phyloP scores from a whole-genome alignment of 1,140 invertebrate genomes.

The Meloidogyne exigua region DNA sequence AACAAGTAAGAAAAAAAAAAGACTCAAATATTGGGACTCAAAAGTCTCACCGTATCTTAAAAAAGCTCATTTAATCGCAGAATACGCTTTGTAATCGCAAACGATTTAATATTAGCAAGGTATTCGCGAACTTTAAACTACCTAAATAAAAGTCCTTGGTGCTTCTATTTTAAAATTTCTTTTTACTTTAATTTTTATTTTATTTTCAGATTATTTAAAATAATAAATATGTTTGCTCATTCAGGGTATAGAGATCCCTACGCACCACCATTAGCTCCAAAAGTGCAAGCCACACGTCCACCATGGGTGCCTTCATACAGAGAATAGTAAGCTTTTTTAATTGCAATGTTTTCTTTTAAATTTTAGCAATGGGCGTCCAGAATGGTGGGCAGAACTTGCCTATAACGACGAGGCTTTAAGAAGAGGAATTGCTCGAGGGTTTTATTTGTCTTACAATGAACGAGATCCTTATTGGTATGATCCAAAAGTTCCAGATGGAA shows the following conservation, averaged over 20 bases:
- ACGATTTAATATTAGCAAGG: too few species aligned
- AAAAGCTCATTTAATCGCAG: too few species aligned
- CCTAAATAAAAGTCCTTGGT: too few species aligned
- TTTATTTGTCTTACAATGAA: neutral
- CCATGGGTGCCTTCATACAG: constrained; percentile 14
- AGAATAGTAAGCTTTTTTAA: constrained; percentile 48
- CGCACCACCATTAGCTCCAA: constrained; percentile 11
- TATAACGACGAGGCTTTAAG: constrained; percentile 49
- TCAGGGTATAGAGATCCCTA: constrained; percentile 18
- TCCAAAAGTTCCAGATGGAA: constrained; percentile 43
- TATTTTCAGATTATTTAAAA: neutral
- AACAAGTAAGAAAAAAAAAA: too few species aligned
- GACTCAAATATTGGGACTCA: too few species aligned
- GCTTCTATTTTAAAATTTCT: too few species aligned
- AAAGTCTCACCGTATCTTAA: too few species aligned
- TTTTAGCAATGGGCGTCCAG: constrained; percentile 52
- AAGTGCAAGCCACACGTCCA: neutral
- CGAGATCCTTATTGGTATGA: constrained; percentile 37
- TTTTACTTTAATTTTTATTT: neutral
- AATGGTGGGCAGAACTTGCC: constrained; percentile 50
- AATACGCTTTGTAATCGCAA: too few species aligned
- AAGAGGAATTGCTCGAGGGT: neutral
- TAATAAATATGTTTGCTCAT: neutral
- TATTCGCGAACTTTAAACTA: too few species aligned
- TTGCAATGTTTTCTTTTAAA: constrained; percentile 20